Evolutionary conservation across 1,140 invertebrate genomes (phyloP), one percentile per base, ranked within the genome.

Genomic region (Artemia franciscana): DNA sequence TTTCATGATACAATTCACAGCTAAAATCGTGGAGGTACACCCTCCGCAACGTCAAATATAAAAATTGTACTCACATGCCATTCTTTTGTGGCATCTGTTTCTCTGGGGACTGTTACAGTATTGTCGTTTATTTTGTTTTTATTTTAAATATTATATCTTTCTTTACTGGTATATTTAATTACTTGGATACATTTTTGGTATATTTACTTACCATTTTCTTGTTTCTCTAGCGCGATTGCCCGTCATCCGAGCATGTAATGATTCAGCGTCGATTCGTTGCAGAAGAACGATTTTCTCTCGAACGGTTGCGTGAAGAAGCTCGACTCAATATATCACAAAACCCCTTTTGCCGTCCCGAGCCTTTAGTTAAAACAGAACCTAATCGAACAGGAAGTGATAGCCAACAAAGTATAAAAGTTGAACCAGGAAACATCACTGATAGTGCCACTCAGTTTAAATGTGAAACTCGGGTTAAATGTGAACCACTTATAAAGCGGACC

Each of bases 221-320:
- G n/a, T n/a, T n/a, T n/a, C n/a, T 60, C 26, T 30, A 85, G 83
- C 75, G 78, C 59, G 78, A 81, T 70, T 79, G 81, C 5, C 75
- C 78, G 67, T 81, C 82, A 3, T 80, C 82, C 3, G 84, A 86
- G 70, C 71, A 80, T 30, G 82, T 85, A 73, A 83, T 85, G 81
- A 73, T 86, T 12, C 79, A 84, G 67, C 73, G 82, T 60, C 78
- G 82, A 69, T 82, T 84, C 70, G 76, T 84, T 24, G 73, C 78
- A 24, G 83, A 85, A 65, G 83, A 85, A 66, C 78, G 79, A 66
- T 72, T 70, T 58, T 74, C 77, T 39, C 69, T 84, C 24, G 77
- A 80, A 63, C 76, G 75, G 67, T 74, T 84, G 63, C 70, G 68
- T 62, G 66, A 68, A 60, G 65, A 68, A 25, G 68, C 71, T 58